Conservation (phyloP, 2,113 vertebrate species). For the Edolisoma coerulescens region DNA sequence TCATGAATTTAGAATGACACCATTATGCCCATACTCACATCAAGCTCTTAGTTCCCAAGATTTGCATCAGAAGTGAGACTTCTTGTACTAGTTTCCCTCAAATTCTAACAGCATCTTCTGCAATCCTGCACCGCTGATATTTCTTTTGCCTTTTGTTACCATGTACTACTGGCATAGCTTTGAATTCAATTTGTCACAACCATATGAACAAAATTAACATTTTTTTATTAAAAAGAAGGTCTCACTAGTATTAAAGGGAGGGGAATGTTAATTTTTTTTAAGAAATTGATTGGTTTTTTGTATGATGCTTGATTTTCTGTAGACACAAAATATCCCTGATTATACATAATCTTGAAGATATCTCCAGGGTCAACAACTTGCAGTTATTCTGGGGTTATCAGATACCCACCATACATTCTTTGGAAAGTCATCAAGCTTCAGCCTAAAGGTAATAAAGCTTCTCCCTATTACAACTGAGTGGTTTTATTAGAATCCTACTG, state of each 20-base stretch:
- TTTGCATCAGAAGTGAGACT: slow-evolving; percentile 63
- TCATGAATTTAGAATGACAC: slow-evolving; percentile 64
- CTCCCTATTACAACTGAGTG: not conserved
- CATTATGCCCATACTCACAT: slow-evolving; percentile 44
- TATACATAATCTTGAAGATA: not conserved
- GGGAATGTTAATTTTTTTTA: not conserved
- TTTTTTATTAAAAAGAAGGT: not conserved
- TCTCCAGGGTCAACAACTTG: not conserved
- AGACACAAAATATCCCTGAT: not conserved
- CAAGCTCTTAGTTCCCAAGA: slow-evolving; percentile 46
- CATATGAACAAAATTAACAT: not conserved
- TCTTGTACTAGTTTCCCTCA: slow-evolving; percentile 27
- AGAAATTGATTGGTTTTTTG: not conserved
- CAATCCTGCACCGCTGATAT: not conserved
- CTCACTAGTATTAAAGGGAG: not conserved
- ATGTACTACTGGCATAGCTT: not conserved
- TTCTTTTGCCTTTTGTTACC: not conserved
- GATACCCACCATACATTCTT: not conserved
- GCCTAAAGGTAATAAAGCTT: not conserved
- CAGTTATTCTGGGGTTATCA: not conserved
- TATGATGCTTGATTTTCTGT: not conserved
- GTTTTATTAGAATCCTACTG: not conserved
- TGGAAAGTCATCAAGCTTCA: not conserved
- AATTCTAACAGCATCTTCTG: slow-evolving; percentile 11
- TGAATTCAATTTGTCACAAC: not conserved